These are phyloP conservation scores for Colostygia pectinataria DNA, from an alignment of 2,888 invertebrate genomes.

Conservation along the genomic window DNA sequence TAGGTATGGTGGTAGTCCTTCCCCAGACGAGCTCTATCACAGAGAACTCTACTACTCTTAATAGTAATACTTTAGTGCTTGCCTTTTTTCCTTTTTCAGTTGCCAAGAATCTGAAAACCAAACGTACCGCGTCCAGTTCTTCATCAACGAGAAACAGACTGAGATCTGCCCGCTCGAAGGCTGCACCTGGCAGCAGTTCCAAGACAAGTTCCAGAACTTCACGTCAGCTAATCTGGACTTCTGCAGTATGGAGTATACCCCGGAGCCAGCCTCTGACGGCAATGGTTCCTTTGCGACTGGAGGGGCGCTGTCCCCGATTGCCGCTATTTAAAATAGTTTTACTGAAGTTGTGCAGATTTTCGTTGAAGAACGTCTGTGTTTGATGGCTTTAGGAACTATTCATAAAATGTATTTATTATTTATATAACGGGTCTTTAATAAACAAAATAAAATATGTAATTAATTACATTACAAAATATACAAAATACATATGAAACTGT, in stretches of 20 bases:
- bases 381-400: too few species aligned
- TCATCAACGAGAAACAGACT: slow-evolving; percentile 60
- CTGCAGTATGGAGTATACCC: slow-evolving; percentile 47
- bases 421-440: too few species aligned
- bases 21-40: too few species aligned
- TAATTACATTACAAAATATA: too few species aligned
- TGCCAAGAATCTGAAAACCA: slow-evolving; percentile 47
- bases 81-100: slow-evolving; percentile 42
- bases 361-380: too few species aligned
- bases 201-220: slow-evolving; percentile 53
- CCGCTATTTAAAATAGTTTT: slow-evolving; percentile 2
- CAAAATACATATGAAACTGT: too few species aligned
- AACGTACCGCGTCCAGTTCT: slow-evolving; percentile 56
- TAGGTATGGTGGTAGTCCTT: too few species aligned
- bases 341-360: not conserved
- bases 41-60: too few species aligned
- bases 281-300: not conserved
- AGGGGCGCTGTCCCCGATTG: not conserved
- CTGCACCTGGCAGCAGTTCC: slow-evolving; percentile 65
- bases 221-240: slow-evolving; percentile 51
- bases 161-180: slow-evolving; percentile 59
- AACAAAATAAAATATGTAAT: too few species aligned
- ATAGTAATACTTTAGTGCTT: too few species aligned
- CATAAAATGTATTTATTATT: too few species aligned
- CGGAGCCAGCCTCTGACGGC: slow-evolving; percentile 13